phyloP scores from a whole-genome alignment of 92 coral and sea anemone species.

The Palythoa heliodiscus region DNA sequence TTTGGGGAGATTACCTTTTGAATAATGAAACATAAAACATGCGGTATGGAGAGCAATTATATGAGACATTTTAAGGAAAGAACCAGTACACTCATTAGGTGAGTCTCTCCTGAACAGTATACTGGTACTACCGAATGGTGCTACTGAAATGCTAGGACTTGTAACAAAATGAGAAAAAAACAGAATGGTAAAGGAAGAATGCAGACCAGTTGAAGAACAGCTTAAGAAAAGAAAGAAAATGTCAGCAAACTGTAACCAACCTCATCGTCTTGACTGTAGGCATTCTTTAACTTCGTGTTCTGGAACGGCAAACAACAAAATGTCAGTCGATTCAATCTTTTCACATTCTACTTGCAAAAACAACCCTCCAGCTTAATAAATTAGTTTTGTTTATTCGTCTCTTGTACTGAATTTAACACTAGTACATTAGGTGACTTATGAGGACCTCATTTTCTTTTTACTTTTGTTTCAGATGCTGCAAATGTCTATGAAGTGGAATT shows the following conservation, averaged over 20 bases:
- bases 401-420: background rate
- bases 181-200: too few relatives aligned
- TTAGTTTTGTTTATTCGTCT: background rate
- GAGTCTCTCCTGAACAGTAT: too few relatives aligned
- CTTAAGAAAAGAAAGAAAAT: background rate
- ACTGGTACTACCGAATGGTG: too few relatives aligned
- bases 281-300: constrained; percentile 74
- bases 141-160: too few relatives aligned
- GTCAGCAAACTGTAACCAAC: constrained; percentile 30
- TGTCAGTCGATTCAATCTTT: background rate
- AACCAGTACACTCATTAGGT: too few relatives aligned
- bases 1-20: too few relatives aligned
- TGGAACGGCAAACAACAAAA: constrained; percentile 12
- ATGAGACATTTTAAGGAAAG: too few relatives aligned
- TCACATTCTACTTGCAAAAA: background rate
- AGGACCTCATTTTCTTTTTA: background rate
- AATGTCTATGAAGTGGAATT: too few relatives aligned
- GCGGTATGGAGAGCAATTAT: too few relatives aligned
- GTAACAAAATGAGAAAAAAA: too few relatives aligned
- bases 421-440: background rate
- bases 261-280: constrained; percentile 82
- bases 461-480: too few relatives aligned
- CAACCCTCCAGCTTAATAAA: background rate
- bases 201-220: background rate
- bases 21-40: too few relatives aligned